Evolutionary conservation across 53 echinoderm and acorn worm genomes (phyloP), one percentile per base, ranked within the genome.

Genomic region (Patiria pectinifera): DNA sequence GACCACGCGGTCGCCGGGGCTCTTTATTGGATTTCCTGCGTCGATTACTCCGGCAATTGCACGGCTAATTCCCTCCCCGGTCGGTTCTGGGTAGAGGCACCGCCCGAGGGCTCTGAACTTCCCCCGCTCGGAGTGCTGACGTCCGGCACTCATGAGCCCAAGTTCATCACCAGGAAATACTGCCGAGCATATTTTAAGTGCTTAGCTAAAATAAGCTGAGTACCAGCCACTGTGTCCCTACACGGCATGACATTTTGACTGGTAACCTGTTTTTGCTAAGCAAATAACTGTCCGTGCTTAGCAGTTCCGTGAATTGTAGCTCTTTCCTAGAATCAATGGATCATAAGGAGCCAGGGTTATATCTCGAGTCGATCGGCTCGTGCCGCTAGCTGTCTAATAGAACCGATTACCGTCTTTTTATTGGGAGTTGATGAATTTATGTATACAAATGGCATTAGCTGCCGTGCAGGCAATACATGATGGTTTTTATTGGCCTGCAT

Each of bases 381-480:
- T 45, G 87, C 76, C 48, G 60, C 26, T 58, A 19, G 44, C 76
- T 60, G 76, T n/a, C 78, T 43, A 18, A 77, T 87, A 58, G 48
- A 71, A 60, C 45, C 87, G 12, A 87, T 78, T 87, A 77, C 60
- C 87, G 87, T 76, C 7, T 77, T 69, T 62, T 45, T 76, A 87
- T 87, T 87, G 78, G 43, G 72, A 87, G 78, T 19, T 77, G 60
- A 76, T 76, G 60, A 87, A 87, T 76, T 48, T 86, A 49, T 87
- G 61, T 61, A 71, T 76, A 87, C 76, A 87, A 87, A 87, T 87
- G 60, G 13, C 59, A 87, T 77, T 87, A 66, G 19, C 7, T 62
- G 26, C 70, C 26, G 12, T 43, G 62, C 14, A 61, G 74, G 74
- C 74, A 23, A 6, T 74, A 24, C 18, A 74, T 25, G 5, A 4